Evolutionary conservation across 2,797 vertebrate genomes (phyloP).

Genomic region (Prionace glauca): DNA sequence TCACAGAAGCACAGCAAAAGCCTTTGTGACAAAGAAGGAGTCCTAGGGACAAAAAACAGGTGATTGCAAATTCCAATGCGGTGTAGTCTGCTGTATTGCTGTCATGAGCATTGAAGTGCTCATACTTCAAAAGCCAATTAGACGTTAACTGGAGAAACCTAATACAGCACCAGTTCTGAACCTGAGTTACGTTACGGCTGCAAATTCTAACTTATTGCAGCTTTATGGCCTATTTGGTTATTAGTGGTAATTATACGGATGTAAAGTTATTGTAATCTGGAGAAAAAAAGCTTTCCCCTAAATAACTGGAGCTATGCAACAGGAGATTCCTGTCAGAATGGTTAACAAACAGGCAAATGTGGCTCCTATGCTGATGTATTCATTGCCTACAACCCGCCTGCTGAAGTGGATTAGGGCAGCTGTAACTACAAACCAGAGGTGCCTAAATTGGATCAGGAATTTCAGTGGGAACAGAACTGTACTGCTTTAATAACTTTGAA

Average conservation of each 20-base stretch:
- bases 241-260: not conserved
- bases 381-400: not conserved
- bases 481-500: not conserved
- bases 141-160: conserved; percentile 52
- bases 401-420: not conserved
- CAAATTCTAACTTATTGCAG: not conserved
- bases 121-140: conserved; percentile 51
- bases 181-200: not conserved
- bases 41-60: not conserved
- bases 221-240: not conserved
- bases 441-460: not conserved
- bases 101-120: conserved; percentile 51
- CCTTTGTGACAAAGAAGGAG: not conserved
- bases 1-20: not conserved
- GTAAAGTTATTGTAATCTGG: conserved; percentile 2
- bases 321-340: not conserved
- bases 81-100: not conserved
- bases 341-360: not conserved
- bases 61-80: conserved; percentile 1
- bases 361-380: not conserved
- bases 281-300: not conserved
- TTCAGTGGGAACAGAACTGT: not conserved
- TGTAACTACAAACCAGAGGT: not conserved
- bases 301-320: not conserved
- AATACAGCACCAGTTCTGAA: not conserved